Evolutionary conservation across 2,888 invertebrate genomes (phyloP).

Genomic region (Brachypalpus laphriformis): DNA sequence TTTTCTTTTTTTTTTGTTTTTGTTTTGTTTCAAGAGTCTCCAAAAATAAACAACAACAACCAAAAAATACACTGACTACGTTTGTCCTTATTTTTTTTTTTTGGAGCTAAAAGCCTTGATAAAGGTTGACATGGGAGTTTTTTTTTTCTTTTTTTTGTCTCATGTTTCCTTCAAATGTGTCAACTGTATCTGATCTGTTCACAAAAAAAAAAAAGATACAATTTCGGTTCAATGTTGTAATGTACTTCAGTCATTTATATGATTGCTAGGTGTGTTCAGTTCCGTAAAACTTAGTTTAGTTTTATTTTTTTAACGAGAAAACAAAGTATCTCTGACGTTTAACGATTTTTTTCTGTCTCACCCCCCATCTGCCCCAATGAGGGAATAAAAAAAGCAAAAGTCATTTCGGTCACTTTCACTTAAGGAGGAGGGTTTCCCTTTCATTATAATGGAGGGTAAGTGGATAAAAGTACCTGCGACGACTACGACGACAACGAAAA

Average conservation of each 20-base stretch:
- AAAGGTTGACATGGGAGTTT: constrained; percentile 17
- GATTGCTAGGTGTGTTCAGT: constrained; percentile 7
- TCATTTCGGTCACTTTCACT: constrained; percentile 60
- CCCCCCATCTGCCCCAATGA: neutral
- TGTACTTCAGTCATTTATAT: constrained; percentile 32
- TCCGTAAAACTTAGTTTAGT: no score
- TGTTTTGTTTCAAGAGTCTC: neutral
- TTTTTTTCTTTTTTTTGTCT: no score
- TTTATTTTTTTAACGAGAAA: no score
- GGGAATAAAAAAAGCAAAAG: constrained; percentile 45
- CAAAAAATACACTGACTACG: neutral
- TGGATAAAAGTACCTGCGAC: constrained; percentile 23
- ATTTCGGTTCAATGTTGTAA: neutral
- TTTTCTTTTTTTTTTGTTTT: neutral
- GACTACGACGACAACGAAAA: neutral
- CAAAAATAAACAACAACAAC: neutral
- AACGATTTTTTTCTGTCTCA: neutral
- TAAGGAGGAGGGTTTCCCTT: constrained; percentile 32
- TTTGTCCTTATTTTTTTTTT: constrained; percentile 5
- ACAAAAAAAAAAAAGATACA: neutral
- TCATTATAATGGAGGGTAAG: constrained; percentile 56
- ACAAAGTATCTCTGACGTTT: neutral
- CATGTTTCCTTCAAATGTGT: neutral
- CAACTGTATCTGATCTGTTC: neutral
- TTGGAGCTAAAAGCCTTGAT: constrained; percentile 1